Evolutionary conservation across 2,888 invertebrate species (phyloP).

Genomic region (Pediacus dermestoides): DNA sequence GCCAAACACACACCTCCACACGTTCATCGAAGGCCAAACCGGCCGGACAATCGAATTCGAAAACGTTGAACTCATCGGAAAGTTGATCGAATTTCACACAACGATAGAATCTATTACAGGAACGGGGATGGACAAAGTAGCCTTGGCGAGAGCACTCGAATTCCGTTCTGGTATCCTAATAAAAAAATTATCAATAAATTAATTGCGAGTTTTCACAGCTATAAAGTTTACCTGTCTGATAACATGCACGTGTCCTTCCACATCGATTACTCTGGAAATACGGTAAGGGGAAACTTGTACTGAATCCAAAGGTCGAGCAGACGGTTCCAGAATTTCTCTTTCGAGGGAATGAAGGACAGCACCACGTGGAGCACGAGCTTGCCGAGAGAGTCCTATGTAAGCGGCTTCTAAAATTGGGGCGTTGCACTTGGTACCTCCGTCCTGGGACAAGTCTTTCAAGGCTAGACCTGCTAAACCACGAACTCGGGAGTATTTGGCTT

Average conservation of each 20-base stretch:
- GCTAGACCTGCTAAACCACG: conserved; percentile 69
- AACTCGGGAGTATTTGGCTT: conserved; percentile 70
- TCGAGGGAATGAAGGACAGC: conserved; percentile 63
- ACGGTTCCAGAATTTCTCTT: conserved; percentile 58
- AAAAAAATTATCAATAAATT: conserved; percentile 9
- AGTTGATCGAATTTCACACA: conserved; percentile 78
- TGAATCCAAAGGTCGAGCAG: conserved; percentile 53
- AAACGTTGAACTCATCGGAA: conserved; percentile 70
- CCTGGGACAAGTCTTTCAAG: conserved; percentile 54
- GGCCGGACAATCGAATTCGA: conserved; percentile 77
- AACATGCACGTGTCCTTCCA: conserved; percentile 68
- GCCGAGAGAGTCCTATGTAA: conserved; percentile 55
- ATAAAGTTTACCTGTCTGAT: conserved; percentile 63
- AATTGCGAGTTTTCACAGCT: too few species aligned
- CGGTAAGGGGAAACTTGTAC: conserved; percentile 69
- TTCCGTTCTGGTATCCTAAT: conserved; percentile 67
- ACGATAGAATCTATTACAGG: conserved; percentile 75
- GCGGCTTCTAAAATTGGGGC: conserved; percentile 53
- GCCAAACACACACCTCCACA: conserved; percentile 79
- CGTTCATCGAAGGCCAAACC: conserved; percentile 73
- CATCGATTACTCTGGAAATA: conserved; percentile 69
- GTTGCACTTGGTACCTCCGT: conserved; percentile 54
- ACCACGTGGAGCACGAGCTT: conserved; percentile 62
- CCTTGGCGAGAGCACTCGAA: conserved; percentile 74
- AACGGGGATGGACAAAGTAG: conserved; percentile 73